These are phyloP conservation scores for Anoplolepis gracilipes DNA, from an alignment of 1,140 invertebrate species.

Conservation along the genomic window DNA sequence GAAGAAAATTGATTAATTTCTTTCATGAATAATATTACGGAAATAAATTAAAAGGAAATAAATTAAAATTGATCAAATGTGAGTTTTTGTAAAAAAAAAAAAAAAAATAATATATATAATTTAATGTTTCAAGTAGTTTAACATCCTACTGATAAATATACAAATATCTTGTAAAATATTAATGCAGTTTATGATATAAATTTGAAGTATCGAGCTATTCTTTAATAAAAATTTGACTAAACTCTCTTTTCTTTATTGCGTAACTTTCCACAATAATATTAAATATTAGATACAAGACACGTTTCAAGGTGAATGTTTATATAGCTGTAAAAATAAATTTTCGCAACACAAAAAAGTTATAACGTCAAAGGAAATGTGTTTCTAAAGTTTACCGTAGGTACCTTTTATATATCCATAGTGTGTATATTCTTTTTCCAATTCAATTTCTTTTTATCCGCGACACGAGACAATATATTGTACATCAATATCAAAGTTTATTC, in stretches of 20 bases:
- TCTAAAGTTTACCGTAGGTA: not conserved
- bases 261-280: not conserved
- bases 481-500: not conserved
- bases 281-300: not conserved
- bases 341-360: not conserved
- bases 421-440: not conserved
- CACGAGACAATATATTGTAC: too few species aligned
- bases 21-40: not conserved
- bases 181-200: not conserved
- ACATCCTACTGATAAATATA: not conserved
- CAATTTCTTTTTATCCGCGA: constrained; percentile 5
- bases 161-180: not conserved
- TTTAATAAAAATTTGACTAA: not conserved
- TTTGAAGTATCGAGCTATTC: not conserved
- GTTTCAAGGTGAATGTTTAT: not conserved
- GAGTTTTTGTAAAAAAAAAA: not conserved
- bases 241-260: not conserved
- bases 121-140: not conserved
- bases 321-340: not conserved
- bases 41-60: constrained; percentile 22
- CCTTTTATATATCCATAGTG: not conserved
- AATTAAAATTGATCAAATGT: not conserved
- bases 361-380: not conserved
- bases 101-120: not conserved
- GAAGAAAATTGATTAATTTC: not conserved